These are phyloP conservation scores for Plestiodon gilberti DNA, from an alignment of 2,113 vertebrate species.

Conservation along the genomic window DNA sequence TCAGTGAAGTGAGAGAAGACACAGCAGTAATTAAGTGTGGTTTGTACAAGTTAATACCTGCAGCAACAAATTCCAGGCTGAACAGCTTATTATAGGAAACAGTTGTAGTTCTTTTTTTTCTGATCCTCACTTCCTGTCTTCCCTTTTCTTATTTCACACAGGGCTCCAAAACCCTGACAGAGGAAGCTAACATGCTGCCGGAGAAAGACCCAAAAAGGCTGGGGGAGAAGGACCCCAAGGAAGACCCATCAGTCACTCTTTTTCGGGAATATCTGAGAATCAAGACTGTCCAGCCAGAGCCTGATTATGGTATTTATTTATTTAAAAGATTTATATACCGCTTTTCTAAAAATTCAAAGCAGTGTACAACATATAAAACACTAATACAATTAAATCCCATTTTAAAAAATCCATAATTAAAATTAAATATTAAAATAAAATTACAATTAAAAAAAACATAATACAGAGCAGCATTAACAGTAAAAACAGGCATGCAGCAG, in stretches of 20 bases:
- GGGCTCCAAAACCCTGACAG: background rate
- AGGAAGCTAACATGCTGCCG: constrained; percentile 72
- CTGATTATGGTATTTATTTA: constrained; percentile 98
- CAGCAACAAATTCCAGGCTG: background rate
- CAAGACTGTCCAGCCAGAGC: constrained; percentile 89
- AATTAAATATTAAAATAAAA: no score
- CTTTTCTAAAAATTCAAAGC: no score
- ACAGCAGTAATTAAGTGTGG: background rate
- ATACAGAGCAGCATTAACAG: no score
- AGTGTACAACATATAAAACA: no score
- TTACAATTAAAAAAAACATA: no score
- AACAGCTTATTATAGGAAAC: background rate
- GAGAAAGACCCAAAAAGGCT: constrained; percentile 72
- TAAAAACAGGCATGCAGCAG: no score
- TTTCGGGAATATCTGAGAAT: constrained; percentile 93
- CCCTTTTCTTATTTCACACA: background rate
- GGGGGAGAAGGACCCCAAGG: constrained; percentile 54
- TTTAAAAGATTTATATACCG: no score
- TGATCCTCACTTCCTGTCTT: background rate
- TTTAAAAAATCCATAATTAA: no score
- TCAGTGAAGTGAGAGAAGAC: background rate
- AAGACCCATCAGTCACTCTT: constrained; percentile 86
- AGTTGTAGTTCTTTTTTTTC: background rate
- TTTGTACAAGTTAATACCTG: background rate
- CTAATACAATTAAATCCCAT: no score